phyloP scores from a whole-genome alignment of 2,797 vertebrate species.

The Takifugu rubripes region DNA sequence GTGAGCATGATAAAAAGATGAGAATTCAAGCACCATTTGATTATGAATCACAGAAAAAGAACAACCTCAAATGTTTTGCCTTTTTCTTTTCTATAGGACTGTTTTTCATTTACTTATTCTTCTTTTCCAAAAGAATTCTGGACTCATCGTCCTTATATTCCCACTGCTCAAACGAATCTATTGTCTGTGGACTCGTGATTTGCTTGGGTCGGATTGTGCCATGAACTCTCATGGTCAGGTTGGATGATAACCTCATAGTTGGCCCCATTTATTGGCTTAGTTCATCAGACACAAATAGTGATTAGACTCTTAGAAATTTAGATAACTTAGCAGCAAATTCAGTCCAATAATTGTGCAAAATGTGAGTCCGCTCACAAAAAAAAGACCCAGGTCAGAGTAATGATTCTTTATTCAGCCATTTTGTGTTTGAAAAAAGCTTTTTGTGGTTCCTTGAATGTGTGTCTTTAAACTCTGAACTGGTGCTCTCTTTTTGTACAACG shows the following conservation, averaged over 20 bases:
- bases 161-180: constrained; percentile 7
- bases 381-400: constrained; percentile 19
- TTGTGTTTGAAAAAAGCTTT: constrained; percentile 11
- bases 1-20: constrained; percentile 33
- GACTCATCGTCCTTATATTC: constrained; percentile 22
- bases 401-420: constrained; percentile 9
- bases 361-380: constrained; percentile 35
- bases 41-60: constrained; percentile 19
- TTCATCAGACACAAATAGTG: too few species aligned
- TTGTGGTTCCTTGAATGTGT: constrained; percentile 41
- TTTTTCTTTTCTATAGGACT: too few species aligned
- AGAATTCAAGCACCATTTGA: constrained; percentile 16
- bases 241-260: constrained; percentile 32
- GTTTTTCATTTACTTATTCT: too few species aligned
- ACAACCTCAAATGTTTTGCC: neutral
- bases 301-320: constrained; percentile 52
- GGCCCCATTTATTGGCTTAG: constrained; percentile 38
- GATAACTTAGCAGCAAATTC: constrained; percentile 70
- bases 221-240: constrained; percentile 15
- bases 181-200: constrained; percentile 28
- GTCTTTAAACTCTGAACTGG: constrained; percentile 63
- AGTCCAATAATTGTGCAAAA: constrained; percentile 65
- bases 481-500: constrained; percentile 68
- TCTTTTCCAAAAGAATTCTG: constrained; percentile 2
- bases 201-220: too few species aligned